Evolutionary conservation across 2,113 vertebrate genomes (phyloP).

Genomic region (Myocastor coypus): DNA sequence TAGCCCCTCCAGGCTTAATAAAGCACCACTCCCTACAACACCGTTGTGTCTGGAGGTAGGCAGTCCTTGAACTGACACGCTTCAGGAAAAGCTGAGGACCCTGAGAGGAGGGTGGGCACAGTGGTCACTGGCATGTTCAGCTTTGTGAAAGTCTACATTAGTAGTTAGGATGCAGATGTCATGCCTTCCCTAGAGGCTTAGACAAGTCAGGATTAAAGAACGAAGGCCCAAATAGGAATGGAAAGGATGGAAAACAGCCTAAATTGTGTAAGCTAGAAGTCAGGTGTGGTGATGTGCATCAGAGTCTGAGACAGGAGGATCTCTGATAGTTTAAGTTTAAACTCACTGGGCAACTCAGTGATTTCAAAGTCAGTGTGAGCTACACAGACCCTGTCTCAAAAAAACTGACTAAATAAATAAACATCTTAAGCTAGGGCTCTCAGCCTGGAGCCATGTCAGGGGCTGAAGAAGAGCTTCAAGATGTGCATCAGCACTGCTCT

Average conservation of each 20-base stretch:
- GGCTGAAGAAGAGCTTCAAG: background rate
- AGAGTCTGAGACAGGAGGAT: background rate
- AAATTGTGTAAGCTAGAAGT: rapidly evolving
- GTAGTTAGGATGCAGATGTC: background rate
- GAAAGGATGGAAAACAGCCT: background rate
- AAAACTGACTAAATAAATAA: background rate
- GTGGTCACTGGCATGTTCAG: rapidly evolving
- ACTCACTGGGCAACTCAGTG: background rate
- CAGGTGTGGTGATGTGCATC: background rate
- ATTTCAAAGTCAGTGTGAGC: background rate
- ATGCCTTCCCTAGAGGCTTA: background rate
- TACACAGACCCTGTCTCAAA: background rate
- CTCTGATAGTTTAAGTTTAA: background rate
- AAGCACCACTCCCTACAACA: background rate
- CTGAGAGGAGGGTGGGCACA: background rate
- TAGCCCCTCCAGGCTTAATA: background rate
- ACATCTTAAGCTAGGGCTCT: background rate
- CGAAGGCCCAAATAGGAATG: background rate
- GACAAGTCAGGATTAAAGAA: background rate
- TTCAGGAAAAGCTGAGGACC: background rate
- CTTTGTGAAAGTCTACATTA: rapidly evolving
- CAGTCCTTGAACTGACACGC: background rate
- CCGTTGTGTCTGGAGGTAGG: background rate
- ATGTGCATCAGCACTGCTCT: background rate
- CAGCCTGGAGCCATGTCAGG: background rate